Evolutionary conservation across 2,797 vertebrate genomes (phyloP), one percentile per base, ranked within the genome.

Genomic region (Anguilla marmorata): DNA sequence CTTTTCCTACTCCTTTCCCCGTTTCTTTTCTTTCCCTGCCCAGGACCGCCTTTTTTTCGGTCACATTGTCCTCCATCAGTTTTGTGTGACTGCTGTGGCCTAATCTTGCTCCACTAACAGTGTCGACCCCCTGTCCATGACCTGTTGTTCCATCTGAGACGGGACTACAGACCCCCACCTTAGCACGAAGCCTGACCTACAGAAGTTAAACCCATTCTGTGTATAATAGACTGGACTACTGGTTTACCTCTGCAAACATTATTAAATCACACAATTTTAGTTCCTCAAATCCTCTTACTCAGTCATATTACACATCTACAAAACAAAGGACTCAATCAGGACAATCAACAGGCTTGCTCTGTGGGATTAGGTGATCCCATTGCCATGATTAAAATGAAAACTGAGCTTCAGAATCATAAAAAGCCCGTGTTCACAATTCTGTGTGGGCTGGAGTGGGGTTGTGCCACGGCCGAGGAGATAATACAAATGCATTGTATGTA

Each of bases 361-460:
- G 89, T 90, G 88, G 92, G 95, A 93, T 95, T 94, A 94, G 93
- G 93, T 95, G 94, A 96, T 96, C 94, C 94, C 95, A 96, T 95
- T 96, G 95, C 91, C 91, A 7, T 96, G 96, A 97, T 97, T 96
- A 96, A 96, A 96, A 96, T 95, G 94, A 96, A 95, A 96, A 95
- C 92, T 93, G 94, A 96, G 93, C 94, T 86, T 88, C 93, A 92
- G 90, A 86, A 90, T 91, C 93, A 94, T 94, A 92, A 93, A 95
- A 95, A 96, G 96, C 95, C 93, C 92, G 92, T 94, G 95, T 96
- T 95, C 95, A 93, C 93, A 92, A 94, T 94, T 93, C 92, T 93
- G 30, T 76, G 82, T 16, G n/a, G 41, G 24, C 85, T 60, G 88
- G 88, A 89, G 24, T 85, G 79, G 83, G 56, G 69, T 83, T 88